Conservation (phyloP, 2,113 vertebrate genomes). For the Andinoacara biseriatus region DNA sequence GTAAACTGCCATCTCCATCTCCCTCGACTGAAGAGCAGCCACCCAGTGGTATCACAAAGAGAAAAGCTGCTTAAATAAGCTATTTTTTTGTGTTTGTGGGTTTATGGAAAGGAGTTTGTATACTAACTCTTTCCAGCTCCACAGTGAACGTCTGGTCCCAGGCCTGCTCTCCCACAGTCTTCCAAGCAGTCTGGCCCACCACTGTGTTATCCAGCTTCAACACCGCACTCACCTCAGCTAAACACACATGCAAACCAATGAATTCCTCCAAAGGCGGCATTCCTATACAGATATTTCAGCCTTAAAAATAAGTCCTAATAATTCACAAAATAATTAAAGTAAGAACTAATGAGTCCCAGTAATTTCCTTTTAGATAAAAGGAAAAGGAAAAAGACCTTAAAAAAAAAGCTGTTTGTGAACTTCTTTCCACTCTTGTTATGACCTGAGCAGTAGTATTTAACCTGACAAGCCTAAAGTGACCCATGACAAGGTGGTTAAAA, state of each 20-base stretch:
- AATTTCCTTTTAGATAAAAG: conserved; percentile 11
- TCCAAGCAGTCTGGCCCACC: conserved; percentile 89
- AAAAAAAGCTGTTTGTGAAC: not conserved
- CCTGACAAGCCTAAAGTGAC: not conserved
- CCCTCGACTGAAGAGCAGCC: conserved; percentile 80
- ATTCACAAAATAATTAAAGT: not conserved
- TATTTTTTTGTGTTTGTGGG: not conserved
- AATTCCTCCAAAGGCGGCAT: not conserved
- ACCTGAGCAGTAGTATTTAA: not conserved
- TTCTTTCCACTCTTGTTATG: not conserved
- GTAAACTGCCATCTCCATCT: conserved; percentile 90
- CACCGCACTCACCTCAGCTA: conserved; percentile 88
- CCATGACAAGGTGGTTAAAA: accelerated
- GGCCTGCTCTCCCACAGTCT: conserved; percentile 81
- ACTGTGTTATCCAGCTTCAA: conserved; percentile 88
- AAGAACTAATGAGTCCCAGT: accelerated
- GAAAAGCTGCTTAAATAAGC: not conserved
- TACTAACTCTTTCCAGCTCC: conserved; percentile 88
- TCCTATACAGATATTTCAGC: not conserved
- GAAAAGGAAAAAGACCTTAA: not conserved
- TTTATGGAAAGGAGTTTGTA: not conserved
- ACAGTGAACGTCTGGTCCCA: conserved; percentile 91
- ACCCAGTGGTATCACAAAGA: not conserved
- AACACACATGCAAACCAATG: not conserved
- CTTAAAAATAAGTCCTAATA: not conserved